Evolutionary conservation across 1,140 invertebrate genomes (phyloP).

Genomic region (Atta colombica): DNA sequence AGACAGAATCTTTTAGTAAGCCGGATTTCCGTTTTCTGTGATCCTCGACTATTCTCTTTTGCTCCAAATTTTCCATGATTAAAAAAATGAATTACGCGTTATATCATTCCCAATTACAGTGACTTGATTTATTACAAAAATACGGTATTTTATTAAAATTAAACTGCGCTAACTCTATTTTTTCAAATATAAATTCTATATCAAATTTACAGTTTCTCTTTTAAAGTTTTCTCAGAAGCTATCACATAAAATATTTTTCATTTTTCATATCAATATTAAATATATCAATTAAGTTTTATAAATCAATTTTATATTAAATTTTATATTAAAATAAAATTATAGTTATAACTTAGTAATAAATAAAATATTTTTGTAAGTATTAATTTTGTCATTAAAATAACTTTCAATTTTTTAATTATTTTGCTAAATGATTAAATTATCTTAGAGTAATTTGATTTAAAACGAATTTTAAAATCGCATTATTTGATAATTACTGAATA

Average conservation of each 20-base stretch:
- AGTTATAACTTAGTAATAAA: neutral
- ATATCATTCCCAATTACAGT: too few relatives aligned
- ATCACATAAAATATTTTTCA: too few relatives aligned
- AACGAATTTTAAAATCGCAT: neutral
- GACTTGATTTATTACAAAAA: neutral
- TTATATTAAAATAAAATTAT: neutral
- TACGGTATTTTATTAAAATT: neutral
- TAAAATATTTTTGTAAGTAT: neutral
- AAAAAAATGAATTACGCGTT: neutral
- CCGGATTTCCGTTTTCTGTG: neutral
- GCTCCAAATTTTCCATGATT: neutral
- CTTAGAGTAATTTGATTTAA: neutral
- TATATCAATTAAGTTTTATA: neutral
- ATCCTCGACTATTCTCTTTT: neutral
- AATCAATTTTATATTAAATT: neutral
- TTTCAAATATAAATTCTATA: neutral
- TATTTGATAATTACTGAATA: neutral
- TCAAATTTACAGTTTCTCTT: neutral
- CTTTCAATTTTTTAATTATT: neutral
- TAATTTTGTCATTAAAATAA: neutral
- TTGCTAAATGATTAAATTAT: neutral
- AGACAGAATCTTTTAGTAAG: slow-evolving; percentile 33
- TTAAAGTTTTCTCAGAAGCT: neutral
- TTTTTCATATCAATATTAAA: neutral
- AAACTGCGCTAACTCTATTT: neutral